A percentile compares a stretch with the other conserved stretches of the same genome.
Conservation (phyloP, 2,113 vertebrate genomes). For the Saccopteryx leptura region DNA sequence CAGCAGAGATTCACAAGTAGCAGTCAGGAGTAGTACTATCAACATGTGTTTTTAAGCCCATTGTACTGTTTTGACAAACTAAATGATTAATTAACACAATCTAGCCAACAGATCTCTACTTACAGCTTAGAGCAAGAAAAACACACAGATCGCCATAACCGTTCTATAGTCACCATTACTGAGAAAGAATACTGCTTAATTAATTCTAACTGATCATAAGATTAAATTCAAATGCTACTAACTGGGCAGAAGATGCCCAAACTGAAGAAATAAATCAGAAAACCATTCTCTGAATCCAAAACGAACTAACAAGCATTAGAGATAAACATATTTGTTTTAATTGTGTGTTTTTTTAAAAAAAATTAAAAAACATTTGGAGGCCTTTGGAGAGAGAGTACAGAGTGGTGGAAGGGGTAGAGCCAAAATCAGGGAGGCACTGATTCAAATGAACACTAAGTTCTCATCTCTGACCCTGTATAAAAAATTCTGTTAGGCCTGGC, state of each 20-base stretch:
- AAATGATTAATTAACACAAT: constrained; percentile 90
- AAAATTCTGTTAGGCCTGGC: background rate
- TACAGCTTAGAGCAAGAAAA: constrained; percentile 79
- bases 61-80: constrained; percentile 86
- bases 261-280: constrained; percentile 89
- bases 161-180: constrained; percentile 84
- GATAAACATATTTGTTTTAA: constrained; percentile 89
- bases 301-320: constrained; percentile 87
- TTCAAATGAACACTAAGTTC: background rate
- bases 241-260: constrained; percentile 85
- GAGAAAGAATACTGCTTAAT: constrained; percentile 87
- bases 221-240: constrained; percentile 90
- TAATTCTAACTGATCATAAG: constrained; percentile 90
- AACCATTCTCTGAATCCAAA: constrained; percentile 84
- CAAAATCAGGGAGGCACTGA: background rate
- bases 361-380: constrained; percentile 72
- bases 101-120: constrained; percentile 87
- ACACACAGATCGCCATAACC: constrained; percentile 82
- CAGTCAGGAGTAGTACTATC: constrained; percentile 68
- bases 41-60: constrained; percentile 82
- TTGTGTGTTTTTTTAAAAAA: constrained; percentile 80
- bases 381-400: constrained; percentile 54
- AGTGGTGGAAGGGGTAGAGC: background rate
- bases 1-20: constrained; percentile 76
- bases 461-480: background rate